Evolutionary conservation across 2,888 invertebrate genomes (phyloP), one percentile per base, ranked within the genome.

Genomic region (Entomobrya multifasciata): DNA sequence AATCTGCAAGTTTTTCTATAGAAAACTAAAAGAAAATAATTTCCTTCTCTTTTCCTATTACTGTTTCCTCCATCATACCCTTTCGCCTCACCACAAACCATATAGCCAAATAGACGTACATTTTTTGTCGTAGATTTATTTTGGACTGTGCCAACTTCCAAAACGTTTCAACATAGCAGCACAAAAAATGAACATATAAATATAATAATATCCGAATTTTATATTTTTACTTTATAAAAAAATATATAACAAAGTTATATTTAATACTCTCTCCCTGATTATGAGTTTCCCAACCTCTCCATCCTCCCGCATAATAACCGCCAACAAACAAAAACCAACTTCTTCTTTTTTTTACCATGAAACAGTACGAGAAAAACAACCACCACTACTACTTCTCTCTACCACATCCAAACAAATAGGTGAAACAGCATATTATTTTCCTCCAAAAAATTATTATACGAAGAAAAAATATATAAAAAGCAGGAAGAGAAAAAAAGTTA

Each of bases 221-320:
- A 20, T 41, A 67, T 44, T 20, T 44, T 44, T 65, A 17, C 6
- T 55, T 10, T 44, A 8, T 52, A 10, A 36, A 17, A 11, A 2
- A 36, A 36, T 65, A 30, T 65, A 65, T 17, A 17, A 65, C 30
- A 20, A 55, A 36, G 36, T 65, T 65, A 36, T 30, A 65, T 25
- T 25, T 25, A 22, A 25, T 52, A 52, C 20, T 52, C n/a, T 62
- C 27, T 27, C 27, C 27, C 25, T 41, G 17, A 17, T 65, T 36
- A 4, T 8, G 36, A 36, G 36, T 36, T 8, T 36, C 36, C 36
- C 36, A 36, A 36, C 36, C 36, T 36, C 65, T 20, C n/a, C n/a
- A n/a, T 11, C 67, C 41, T 67, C 67, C 67, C 67, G 67, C 67
- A 67, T 67, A 67, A 67, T 36, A 36, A 36, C 36, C 36, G 8